These are phyloP conservation scores for Mormoops blainvillei DNA, from an alignment of 2,113 vertebrate genomes.

Conservation along the genomic window DNA sequence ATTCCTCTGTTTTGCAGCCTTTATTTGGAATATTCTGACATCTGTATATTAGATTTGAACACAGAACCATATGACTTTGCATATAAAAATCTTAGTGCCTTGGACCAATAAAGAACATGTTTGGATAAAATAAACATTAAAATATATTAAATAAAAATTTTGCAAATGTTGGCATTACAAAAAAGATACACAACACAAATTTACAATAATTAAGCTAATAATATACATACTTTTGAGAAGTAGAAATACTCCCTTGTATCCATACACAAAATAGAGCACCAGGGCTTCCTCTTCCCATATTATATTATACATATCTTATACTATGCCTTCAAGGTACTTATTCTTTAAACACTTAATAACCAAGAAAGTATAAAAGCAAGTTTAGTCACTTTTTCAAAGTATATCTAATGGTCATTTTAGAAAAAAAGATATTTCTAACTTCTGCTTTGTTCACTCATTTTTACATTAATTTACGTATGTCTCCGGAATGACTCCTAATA, in stretches of 20 bases:
- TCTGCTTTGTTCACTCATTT: not conserved
- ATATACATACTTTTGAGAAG: not conserved
- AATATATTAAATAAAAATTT: not conserved
- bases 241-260: not conserved
- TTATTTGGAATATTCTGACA: not conserved
- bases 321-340: not conserved
- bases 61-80: not conserved
- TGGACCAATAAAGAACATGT: not conserved
- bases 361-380: not conserved
- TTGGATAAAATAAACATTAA: not conserved
- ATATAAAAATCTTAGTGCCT: not conserved
- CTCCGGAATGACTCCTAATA: not conserved
- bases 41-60: not conserved
- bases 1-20: not conserved
- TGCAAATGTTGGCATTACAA: not conserved
- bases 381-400: not conserved
- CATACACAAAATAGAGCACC: not conserved
- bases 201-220: not conserved
- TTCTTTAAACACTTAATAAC: not conserved
- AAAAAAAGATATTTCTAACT: not conserved
- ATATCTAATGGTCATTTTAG: not conserved
- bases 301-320: not conserved
- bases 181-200: not conserved
- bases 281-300: not conserved
- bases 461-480: not conserved